A percentile compares a stretch with the other conserved stretches of the same genome.
phyloP scores from a whole-genome alignment of 2,888 invertebrate species.

The Tuta absoluta region DNA sequence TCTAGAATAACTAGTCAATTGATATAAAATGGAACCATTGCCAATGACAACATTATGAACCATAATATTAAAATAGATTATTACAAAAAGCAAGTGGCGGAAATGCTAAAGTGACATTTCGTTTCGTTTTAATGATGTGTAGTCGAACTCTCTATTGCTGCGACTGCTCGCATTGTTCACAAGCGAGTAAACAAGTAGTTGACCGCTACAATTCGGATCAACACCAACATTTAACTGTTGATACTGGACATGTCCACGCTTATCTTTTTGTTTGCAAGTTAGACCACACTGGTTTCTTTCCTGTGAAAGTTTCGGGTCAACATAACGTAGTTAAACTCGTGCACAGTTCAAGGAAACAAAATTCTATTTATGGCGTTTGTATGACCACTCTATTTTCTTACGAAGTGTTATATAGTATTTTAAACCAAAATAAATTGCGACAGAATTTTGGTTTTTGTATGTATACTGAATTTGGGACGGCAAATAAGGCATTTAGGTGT shows the following conservation, averaged over 20 bases:
- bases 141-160: background rate
- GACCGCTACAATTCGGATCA: conserved; percentile 15
- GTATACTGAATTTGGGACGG: too few relatives aligned
- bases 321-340: background rate
- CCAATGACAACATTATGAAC: too few relatives aligned
- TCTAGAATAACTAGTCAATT: too few relatives aligned
- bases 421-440: too few relatives aligned
- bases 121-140: too few relatives aligned
- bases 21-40: too few relatives aligned
- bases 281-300: conserved; percentile 44
- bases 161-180: background rate
- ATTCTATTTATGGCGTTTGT: background rate
- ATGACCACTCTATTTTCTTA: too few relatives aligned
- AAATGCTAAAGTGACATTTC: too few relatives aligned
- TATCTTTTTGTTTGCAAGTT: conserved; percentile 40
- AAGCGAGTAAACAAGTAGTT: background rate
- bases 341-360: background rate
- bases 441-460: background rate
- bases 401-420: too few relatives aligned
- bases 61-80: too few relatives aligned
- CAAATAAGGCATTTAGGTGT: too few relatives aligned
- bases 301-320: conserved; percentile 44
- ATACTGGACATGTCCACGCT: conserved; percentile 35
- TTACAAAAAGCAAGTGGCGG: too few relatives aligned
- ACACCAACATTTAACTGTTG: conserved; percentile 22